These are phyloP conservation scores for Leucoptera coffeella DNA, from an alignment of 2,888 invertebrate species.

Conservation along the genomic window DNA sequence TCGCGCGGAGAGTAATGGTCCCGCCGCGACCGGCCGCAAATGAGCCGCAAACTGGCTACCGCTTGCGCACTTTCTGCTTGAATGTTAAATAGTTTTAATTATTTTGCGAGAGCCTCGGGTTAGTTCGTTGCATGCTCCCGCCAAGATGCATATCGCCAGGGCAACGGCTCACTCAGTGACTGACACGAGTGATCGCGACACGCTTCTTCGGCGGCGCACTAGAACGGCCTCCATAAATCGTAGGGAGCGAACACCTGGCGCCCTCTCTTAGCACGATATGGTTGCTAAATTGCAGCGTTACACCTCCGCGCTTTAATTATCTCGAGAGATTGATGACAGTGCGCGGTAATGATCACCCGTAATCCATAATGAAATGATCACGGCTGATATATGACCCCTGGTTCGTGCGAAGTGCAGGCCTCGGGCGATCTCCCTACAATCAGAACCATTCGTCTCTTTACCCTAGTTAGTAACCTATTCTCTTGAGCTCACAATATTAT, in stretches of 20 bases:
- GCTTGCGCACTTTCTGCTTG: slow-evolving; percentile 36
- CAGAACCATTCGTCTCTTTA: slow-evolving; percentile 15
- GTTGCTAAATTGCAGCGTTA: no score
- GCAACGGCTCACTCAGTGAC: no score
- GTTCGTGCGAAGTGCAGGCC: slow-evolving; percentile 6
- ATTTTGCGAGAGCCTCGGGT: slow-evolving; percentile 35
- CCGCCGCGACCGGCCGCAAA: slow-evolving; percentile 8
- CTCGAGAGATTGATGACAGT: slow-evolving; percentile 27
- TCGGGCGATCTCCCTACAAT: slow-evolving; percentile 11
- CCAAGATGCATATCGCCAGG: no score
- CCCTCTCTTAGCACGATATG: no score
- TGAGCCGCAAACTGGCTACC: slow-evolving; percentile 30
- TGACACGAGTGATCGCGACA: no score
- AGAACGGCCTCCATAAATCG: no score
- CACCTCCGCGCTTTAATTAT: no score
- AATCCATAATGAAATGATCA: slow-evolving; percentile 27
- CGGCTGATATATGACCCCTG: slow-evolving; percentile 1
- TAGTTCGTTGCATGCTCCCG: no score
- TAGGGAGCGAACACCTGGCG: no score
- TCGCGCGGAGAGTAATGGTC: slow-evolving; percentile 33
- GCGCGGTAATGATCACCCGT: slow-evolving; percentile 24
- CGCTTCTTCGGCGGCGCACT: no score
- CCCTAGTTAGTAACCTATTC: slow-evolving; percentile 12
- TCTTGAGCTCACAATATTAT: slow-evolving; percentile 8
- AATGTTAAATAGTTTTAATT: slow-evolving; percentile 52